These are phyloP conservation scores for Danionella cerebrum DNA, from an alignment of 2,113 vertebrate genomes.

Conservation along the genomic window DNA sequence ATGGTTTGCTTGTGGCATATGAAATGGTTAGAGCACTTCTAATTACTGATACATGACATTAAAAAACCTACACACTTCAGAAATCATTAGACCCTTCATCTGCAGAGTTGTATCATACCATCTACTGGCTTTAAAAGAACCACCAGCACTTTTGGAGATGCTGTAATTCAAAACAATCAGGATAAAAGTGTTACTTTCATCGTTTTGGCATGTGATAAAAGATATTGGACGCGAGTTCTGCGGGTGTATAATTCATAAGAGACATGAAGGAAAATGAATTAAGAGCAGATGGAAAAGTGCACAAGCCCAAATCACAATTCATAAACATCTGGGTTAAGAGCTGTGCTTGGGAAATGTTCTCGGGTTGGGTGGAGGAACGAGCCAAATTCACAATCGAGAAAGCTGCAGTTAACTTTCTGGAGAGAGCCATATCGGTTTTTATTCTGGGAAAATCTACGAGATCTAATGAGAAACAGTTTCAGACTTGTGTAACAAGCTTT, in stretches of 20 bases:
- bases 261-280: slow-evolving; percentile 55
- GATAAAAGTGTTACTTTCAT: slow-evolving; percentile 50
- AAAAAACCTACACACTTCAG: slow-evolving; percentile 13
- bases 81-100: not conserved
- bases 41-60: not conserved
- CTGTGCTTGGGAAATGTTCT: slow-evolving; percentile 23
- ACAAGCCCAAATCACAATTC: slow-evolving; percentile 48
- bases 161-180: slow-evolving; percentile 29
- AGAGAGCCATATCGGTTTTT: not conserved
- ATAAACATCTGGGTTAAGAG: slow-evolving; percentile 55
- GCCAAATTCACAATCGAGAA: not conserved
- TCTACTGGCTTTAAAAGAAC: slow-evolving; percentile 20
- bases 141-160: slow-evolving; percentile 35
- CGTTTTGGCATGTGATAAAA: slow-evolving; percentile 62
- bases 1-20: slow-evolving; percentile 27
- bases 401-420: not conserved
- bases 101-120: not conserved
- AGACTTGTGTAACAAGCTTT: too few relatives aligned
- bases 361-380: not conserved
- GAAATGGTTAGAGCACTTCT: slow-evolving; percentile 28
- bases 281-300: slow-evolving; percentile 55
- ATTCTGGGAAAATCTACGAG: too few relatives aligned
- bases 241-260: slow-evolving; percentile 53
- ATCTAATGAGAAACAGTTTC: too few relatives aligned
- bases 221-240: slow-evolving; percentile 43